These are phyloP conservation scores for Fragum fragum DNA, from an alignment of 2,888 invertebrate genomes.

Conservation along the genomic window DNA sequence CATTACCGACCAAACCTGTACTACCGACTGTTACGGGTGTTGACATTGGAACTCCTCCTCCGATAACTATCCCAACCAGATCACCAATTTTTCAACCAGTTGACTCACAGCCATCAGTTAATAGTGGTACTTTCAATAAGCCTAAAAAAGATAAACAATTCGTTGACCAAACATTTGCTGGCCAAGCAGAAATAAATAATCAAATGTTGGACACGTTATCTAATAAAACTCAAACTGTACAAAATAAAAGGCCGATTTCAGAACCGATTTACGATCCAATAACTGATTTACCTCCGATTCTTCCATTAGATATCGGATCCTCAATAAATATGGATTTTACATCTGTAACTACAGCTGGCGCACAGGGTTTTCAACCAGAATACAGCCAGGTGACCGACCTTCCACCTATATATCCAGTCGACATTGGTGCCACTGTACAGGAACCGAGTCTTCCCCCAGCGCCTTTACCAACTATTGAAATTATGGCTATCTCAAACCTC, in stretches of 20 bases:
- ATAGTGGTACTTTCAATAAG: background rate
- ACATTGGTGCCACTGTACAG: background rate
- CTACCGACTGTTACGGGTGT: background rate
- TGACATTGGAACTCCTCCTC: slow-evolving; percentile 42
- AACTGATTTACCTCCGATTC: background rate
- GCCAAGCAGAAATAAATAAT: background rate
- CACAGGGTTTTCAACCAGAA: background rate
- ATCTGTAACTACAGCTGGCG: background rate
- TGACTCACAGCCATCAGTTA: background rate
- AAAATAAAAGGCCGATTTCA: background rate
- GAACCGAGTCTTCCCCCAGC: background rate
- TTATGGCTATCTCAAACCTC: slow-evolving; percentile 14
- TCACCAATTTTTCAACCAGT: background rate
- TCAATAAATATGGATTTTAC: background rate
- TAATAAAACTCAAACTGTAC: background rate
- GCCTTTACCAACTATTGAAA: slow-evolving; percentile 18
- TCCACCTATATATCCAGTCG: slow-evolving; percentile 1
- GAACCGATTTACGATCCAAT: background rate
- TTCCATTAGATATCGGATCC: slow-evolving; percentile 6
- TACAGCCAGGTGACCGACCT: slow-evolving; percentile 6
- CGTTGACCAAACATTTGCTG: background rate
- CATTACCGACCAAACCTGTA: slow-evolving; percentile 1
- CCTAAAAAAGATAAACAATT: background rate
- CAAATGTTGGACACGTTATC: background rate
- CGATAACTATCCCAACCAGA: background rate